Evolutionary conservation across 30 jellyfish, hydroid and myxozoan species (phyloP).

Genomic region (Turritopsis dohrnii): DNA sequence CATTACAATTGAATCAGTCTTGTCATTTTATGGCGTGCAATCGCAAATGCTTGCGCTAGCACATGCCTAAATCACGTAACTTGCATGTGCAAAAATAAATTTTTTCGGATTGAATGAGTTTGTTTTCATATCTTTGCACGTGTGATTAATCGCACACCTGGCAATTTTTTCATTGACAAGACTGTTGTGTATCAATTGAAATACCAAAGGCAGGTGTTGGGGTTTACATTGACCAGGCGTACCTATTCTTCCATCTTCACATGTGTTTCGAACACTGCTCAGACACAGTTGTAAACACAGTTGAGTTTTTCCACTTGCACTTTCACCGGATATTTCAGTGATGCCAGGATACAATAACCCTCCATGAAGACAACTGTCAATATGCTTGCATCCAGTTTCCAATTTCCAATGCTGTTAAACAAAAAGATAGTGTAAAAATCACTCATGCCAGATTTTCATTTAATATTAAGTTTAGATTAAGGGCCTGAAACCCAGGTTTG

Average conservation of each 20-base stretch:
- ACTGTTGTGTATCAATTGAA: no score
- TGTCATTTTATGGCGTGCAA: no score
- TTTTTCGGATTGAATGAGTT: neutral
- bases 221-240: neutral
- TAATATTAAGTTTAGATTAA: no score
- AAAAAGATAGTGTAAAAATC: neutral
- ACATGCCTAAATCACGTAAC: no score
- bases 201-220: no score
- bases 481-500: no score
- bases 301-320: slow-evolving; percentile 97
- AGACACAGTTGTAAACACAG: slow-evolving; percentile 73
- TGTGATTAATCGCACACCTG: neutral
- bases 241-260: neutral
- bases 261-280: slow-evolving; percentile 4
- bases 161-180: neutral
- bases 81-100: no score
- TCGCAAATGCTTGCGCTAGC: no score
- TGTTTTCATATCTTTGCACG: neutral
- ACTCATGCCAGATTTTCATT: no score
- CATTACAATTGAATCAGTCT: slow-evolving; percentile 14
- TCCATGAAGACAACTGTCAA: slow-evolving; percentile 62
- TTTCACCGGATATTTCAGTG: slow-evolving; percentile 93
- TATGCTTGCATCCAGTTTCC: slow-evolving; percentile 55
- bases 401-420: slow-evolving; percentile 43
- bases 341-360: slow-evolving; percentile 80